Evolutionary conservation across 2,113 vertebrate genomes (phyloP), one percentile per base, ranked within the genome.

Genomic region (Rhodinocichla rosea): DNA sequence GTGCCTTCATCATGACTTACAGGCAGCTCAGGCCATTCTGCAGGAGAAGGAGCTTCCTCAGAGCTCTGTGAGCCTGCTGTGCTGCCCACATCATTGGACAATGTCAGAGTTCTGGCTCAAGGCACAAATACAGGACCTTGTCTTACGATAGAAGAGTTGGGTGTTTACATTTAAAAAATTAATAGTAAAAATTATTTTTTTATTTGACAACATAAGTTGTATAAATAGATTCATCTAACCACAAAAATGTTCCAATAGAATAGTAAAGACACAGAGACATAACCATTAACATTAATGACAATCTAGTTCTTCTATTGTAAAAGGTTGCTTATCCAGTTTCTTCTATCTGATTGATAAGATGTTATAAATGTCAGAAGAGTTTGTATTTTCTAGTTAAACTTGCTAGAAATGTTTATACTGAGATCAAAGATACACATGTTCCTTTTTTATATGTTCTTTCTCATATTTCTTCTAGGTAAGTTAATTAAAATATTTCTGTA

Each of bases 401-500:
- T 87, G 74, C 77, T 97, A 23, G 90, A 87, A 95, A 70, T 97
- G 77, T 97, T 96, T 97, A 83, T 80, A 44, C 71, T 94, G 84
- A 97, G 97, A 96, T 97, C 92, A 97, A 97, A 96, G 96, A 86
- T 94, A 94, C 70, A 64, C 37, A 39, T 75, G 92, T 97, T 97
- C 56, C 60, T 97, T 83, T 94, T 79, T 83, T 94, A 92, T 92
- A 52, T 89, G 45, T 95, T 96, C 85, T 96, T 97, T 97, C 87
- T 95, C 83, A 90, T 96, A 65, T 75, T 95, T 90, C 74, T 95
- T 93, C 86, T 93, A 92, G 86, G 78, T 81, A 94, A 87, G 91
- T 87, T 96, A 94, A 96, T 96, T 95, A 97, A 98, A 97, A 97
- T 57, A 67, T 97, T 97, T 97, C 81, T 70, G 75, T 96, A 89